phyloP scores from a whole-genome alignment of 2,888 invertebrate species.

The Phrixothrix hirtus region DNA sequence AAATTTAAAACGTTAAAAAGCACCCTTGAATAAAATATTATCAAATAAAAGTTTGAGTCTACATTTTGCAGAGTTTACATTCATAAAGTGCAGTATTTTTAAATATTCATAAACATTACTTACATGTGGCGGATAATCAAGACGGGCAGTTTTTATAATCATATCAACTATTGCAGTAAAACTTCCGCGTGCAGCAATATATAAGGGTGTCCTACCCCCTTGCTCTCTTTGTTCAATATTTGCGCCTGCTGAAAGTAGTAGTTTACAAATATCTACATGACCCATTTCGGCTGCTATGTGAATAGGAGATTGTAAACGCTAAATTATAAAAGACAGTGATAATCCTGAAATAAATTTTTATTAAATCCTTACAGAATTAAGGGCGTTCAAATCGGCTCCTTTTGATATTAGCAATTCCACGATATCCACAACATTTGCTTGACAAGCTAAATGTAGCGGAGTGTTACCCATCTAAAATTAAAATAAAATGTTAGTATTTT shows the following conservation, averaged over 20 bases:
- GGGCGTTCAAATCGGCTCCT: slow-evolving; percentile 72
- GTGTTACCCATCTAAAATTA: slow-evolving; percentile 66
- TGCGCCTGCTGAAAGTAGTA: slow-evolving; percentile 66
- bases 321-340: slow-evolving; percentile 26
- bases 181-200: slow-evolving; percentile 78
- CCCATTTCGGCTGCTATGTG: slow-evolving; percentile 78
- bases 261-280: slow-evolving; percentile 65
- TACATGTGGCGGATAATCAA: slow-evolving; percentile 68
- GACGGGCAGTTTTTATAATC: slow-evolving; percentile 74
- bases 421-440: slow-evolving; percentile 70
- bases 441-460: slow-evolving; percentile 75
- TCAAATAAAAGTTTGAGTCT: too few relatives aligned
- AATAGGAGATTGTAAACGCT: slow-evolving; percentile 76
- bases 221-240: slow-evolving; percentile 68
- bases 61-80: too few relatives aligned
- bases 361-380: slow-evolving; percentile 67
- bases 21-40: too few relatives aligned
- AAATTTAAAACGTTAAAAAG: too few relatives aligned
- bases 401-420: slow-evolving; percentile 69
- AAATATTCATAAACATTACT: too few relatives aligned
- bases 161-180: slow-evolving; percentile 83
- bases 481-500: too few relatives aligned
- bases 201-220: slow-evolving; percentile 71
- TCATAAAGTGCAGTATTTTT: too few relatives aligned
- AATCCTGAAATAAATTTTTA: neutral